Evolutionary conservation across 2,888 invertebrate genomes (phyloP).

Genomic region (Ichneumon xanthorius): DNA sequence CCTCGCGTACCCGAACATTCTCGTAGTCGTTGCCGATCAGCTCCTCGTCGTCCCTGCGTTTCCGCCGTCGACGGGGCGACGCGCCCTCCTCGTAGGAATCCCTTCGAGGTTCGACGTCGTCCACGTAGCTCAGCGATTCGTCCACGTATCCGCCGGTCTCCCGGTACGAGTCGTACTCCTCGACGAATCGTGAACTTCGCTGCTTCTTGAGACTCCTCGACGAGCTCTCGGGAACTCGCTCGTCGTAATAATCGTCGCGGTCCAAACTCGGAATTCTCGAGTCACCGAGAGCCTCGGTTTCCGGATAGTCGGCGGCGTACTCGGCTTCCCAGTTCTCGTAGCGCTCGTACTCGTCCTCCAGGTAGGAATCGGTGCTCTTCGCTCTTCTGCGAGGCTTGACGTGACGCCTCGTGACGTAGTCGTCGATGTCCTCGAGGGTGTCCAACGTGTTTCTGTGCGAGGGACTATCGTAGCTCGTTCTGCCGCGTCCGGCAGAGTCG

Average conservation of each 20-base stretch:
- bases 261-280: slow-evolving; percentile 63
- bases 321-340: slow-evolving; percentile 60
- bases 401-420: slow-evolving; percentile 59
- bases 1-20: slow-evolving; percentile 70
- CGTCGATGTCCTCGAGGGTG: slow-evolving; percentile 26
- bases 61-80: slow-evolving; percentile 66
- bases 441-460: slow-evolving; percentile 34
- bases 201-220: slow-evolving; percentile 64
- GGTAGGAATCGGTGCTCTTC: slow-evolving; percentile 80
- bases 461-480: slow-evolving; percentile 40
- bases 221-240: slow-evolving; percentile 17
- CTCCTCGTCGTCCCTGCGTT: slow-evolving; percentile 56
- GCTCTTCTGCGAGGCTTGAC: slow-evolving; percentile 74
- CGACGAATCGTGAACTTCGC: slow-evolving; percentile 24
- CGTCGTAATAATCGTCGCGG: slow-evolving; percentile 68
- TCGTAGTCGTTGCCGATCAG: slow-evolving; percentile 72
- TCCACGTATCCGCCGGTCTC: slow-evolving; percentile 44
- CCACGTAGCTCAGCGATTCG: slow-evolving; percentile 49
- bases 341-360: slow-evolving; percentile 74
- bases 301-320: slow-evolving; percentile 74
- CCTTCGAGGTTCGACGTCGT: slow-evolving; percentile 15
- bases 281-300: slow-evolving; percentile 73
- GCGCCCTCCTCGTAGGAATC: slow-evolving; percentile 53
- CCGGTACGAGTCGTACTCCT: slow-evolving; percentile 36
- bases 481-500: slow-evolving; percentile 29